Evolutionary conservation across 2,797 vertebrate genomes (phyloP).

Genomic region (Microcaecilia unicolor): DNA sequence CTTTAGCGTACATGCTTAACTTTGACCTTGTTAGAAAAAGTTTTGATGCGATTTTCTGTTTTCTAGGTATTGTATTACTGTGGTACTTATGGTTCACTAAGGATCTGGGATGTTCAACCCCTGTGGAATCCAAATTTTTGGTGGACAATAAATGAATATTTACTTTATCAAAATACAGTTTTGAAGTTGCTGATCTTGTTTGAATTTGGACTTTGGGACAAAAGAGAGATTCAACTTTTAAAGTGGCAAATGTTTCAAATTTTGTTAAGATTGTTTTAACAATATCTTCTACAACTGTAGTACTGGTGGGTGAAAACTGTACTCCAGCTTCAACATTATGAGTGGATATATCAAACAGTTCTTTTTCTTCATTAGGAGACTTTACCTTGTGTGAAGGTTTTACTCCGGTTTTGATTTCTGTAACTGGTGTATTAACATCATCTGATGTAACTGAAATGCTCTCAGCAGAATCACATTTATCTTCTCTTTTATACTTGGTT

Average conservation of each 20-base stretch:
- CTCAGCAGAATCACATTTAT: no score
- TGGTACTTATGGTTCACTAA: not conserved
- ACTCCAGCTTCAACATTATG: conserved; percentile 6
- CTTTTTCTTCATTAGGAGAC: not conserved
- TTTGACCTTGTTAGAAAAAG: conserved; percentile 9
- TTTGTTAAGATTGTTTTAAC: conserved; percentile 22
- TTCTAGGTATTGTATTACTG: no score
- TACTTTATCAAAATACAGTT: no score
- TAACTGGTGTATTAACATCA: no score
- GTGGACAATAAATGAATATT: not conserved
- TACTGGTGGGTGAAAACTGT: not conserved
- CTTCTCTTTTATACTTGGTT: conserved; percentile 6
- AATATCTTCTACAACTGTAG: conserved; percentile 23
- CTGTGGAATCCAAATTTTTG: not conserved
- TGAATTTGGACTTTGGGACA: not conserved
- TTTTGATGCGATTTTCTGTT: not conserved
- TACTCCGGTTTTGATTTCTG: not conserved
- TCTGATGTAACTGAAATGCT: no score
- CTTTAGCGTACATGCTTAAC: conserved; percentile 23
- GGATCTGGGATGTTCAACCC: not conserved
- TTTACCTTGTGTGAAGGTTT: not conserved
- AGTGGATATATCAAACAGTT: not conserved
- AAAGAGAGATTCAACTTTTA: conserved; percentile 30
- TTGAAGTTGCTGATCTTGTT: no score
- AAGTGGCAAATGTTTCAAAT: conserved; percentile 27